A percentile compares a stretch with the other conserved stretches of the same genome.
Conservation (phyloP, 2,888 invertebrate genomes). For the Polylopha cassiicola region DNA sequence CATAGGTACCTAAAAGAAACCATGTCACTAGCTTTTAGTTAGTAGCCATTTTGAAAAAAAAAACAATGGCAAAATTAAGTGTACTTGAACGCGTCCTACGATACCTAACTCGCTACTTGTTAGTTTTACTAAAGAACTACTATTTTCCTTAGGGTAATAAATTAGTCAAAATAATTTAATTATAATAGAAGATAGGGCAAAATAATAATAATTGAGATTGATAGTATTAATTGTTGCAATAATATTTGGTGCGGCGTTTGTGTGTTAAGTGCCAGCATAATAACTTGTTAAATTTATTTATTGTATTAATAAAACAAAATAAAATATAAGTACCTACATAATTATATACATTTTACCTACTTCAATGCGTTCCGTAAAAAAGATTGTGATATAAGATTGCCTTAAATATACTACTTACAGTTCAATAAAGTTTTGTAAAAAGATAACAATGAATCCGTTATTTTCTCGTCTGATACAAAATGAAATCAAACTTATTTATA, state of each 20-base stretch:
- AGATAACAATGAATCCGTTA: constrained; percentile 24
- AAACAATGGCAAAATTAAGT: constrained; percentile 3
- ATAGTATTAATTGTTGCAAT: constrained; percentile 53
- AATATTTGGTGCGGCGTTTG: constrained; percentile 40
- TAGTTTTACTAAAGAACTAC: constrained; percentile 28
- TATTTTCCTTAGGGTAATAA: constrained; percentile 60
- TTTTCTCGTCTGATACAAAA: constrained; percentile 34
- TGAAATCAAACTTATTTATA: constrained; percentile 34
- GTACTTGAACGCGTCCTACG: constrained; percentile 9
- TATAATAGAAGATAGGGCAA: constrained; percentile 39
- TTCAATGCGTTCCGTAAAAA: constrained; percentile 32
- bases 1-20: constrained; percentile 20
- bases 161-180: constrained; percentile 61
- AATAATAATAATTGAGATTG: constrained; percentile 52
- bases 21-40: constrained; percentile 25
- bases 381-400: constrained; percentile 66
- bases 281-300: constrained; percentile 20
- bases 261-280: constrained; percentile 41
- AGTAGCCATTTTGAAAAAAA: constrained; percentile 22
- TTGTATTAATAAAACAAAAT: constrained; percentile 8
- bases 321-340: constrained; percentile 20
- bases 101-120: constrained; percentile 7
- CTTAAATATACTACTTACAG: constrained; percentile 36
- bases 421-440: constrained; percentile 25
- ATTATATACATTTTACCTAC: constrained; percentile 21